phyloP scores from a whole-genome alignment of 2,797 vertebrate species.

The Oryzias sinensis region DNA sequence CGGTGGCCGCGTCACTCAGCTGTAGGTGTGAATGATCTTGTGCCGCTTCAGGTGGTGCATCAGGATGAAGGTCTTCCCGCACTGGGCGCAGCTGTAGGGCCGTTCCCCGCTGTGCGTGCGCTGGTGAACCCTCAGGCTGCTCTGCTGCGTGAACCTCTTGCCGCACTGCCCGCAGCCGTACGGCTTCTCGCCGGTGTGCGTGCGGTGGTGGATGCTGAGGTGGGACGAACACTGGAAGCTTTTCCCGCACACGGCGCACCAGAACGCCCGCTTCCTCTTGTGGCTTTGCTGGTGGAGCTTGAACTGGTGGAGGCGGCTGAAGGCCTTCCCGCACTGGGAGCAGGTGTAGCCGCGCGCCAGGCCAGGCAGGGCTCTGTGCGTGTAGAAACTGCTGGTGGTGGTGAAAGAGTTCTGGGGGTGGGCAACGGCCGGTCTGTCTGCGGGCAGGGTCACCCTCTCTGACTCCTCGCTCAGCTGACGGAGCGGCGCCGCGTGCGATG shows the following conservation, averaged over 20 bases:
- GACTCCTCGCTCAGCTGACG: slow-evolving; percentile 11
- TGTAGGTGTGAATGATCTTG: slow-evolving; percentile 71
- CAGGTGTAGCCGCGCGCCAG: slow-evolving; percentile 52
- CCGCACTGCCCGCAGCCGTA: slow-evolving; percentile 73
- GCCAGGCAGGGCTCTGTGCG: slow-evolving; percentile 31
- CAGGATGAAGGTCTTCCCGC: slow-evolving; percentile 75
- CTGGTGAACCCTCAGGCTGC: slow-evolving; percentile 77
- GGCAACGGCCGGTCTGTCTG: not conserved
- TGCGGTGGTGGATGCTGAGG: slow-evolving; percentile 76
- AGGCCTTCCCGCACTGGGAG: slow-evolving; percentile 70
- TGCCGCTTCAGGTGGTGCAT: slow-evolving; percentile 76
- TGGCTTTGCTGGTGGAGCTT: slow-evolving; percentile 77
- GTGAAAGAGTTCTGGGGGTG: slow-evolving; percentile 41
- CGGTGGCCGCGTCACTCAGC: slow-evolving; percentile 37
- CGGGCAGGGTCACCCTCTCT: slow-evolving; percentile 12
- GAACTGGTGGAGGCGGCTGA: slow-evolving; percentile 68
- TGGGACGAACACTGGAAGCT: slow-evolving; percentile 77
- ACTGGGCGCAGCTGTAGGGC: slow-evolving; percentile 75
- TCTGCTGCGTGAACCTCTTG: slow-evolving; percentile 78
- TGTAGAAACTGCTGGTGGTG: slow-evolving; percentile 10
- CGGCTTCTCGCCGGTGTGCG: slow-evolving; percentile 78
- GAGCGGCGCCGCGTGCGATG: slow-evolving; percentile 8
- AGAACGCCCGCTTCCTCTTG: slow-evolving; percentile 70
- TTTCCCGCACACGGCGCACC: slow-evolving; percentile 75
- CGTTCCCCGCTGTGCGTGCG: slow-evolving; percentile 76